Base-by-base conservation (phyloP, 1,140 invertebrate genomes). In the Spodoptera frugiperda region DNA sequence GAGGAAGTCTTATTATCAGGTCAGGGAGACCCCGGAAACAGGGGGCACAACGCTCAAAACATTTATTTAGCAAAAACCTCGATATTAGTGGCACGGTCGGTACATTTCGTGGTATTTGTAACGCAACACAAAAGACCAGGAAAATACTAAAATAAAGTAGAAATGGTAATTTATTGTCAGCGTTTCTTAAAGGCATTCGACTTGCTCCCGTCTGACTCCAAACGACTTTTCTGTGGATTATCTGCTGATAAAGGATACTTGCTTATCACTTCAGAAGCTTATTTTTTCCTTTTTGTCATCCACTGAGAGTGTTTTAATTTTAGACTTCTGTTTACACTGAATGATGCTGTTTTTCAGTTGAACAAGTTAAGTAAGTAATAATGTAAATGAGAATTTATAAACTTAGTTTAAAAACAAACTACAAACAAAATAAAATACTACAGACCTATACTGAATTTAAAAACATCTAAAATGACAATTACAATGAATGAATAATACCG, bases 1-100 rank as follows among this genome's bases (percentile, higher is more conserved):
- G 19, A 21, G 63, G 63, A 67, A 67, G 39, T 21, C 17, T 67
- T 49, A 39, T 49, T 44, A 67, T 67, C 15, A 67, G 61, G 44
- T 67, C 63, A 67, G 11, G 25, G n/a, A 65, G 44, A 67, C 25
- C 9, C 63, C 46, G 39, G 61, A 67, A 17, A 67, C 48, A 49
- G 15, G 15, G n/a, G 5, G 1, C 15, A 63, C 11, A 19, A 8
- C 10, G 14, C 33, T 44, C 33, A 14, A 44, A 48, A 14, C 44
- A 6, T 25, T n/a, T n/a, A 61, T 61, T 61, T 17, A n/a, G 14
- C 4, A 61, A 61, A 61, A 61, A 61, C 19, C 8, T 21, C 12
- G 2, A 21, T 55, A 55, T 55, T 55, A 55, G 19, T 33, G 17
- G 57, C 14, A 25, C 5, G 33, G 5, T 3, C 33, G 9, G 33